Evolutionary conservation across 37 sponge, comb jelly and placozoan species (phyloP).

Genomic region (Haliclona indistincta): DNA sequence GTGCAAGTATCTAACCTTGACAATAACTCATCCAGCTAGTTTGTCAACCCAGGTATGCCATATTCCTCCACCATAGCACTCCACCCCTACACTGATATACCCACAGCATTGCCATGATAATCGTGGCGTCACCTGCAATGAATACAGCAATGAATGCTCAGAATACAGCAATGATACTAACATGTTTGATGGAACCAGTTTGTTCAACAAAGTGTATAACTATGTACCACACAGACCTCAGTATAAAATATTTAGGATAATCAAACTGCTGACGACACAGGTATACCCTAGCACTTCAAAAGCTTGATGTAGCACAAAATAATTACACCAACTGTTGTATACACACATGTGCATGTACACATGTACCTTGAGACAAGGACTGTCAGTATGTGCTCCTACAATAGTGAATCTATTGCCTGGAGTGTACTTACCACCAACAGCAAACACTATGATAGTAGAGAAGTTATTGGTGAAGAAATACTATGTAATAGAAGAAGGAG

Average conservation of each 20-base stretch:
- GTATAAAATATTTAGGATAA: too few relatives aligned
- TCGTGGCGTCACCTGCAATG: conserved; percentile 79
- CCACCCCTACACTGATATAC: conserved; percentile 75
- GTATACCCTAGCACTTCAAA: too few relatives aligned
- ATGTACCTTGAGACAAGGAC: conserved; percentile 87
- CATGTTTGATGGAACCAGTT: too few relatives aligned
- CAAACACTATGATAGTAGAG: conserved; percentile 91
- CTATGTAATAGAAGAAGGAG: conserved; percentile 45
- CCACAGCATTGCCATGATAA: conserved; percentile 37
- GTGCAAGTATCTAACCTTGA: conserved; percentile 42
- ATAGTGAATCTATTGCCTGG: conserved; percentile 94
- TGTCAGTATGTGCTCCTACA: conserved; percentile 96
- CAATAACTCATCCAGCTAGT: conserved; percentile 86
- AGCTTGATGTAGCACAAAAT: too few relatives aligned
- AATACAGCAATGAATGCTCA: too few relatives aligned
- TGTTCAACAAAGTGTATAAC: too few relatives aligned
- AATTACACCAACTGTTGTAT: too few relatives aligned
- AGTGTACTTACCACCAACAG: conserved; percentile 88
- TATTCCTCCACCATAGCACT: conserved; percentile 95
- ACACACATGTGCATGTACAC: too few relatives aligned
- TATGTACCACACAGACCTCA: too few relatives aligned
- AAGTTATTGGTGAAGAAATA: conserved; percentile 91
- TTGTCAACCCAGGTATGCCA: conserved; percentile 99
- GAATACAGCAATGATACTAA: too few relatives aligned
- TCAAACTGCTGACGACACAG: too few relatives aligned